These are phyloP conservation scores for Pseudochromis fuscus DNA, from an alignment of 2,797 vertebrate genomes.

Conservation along the genomic window DNA sequence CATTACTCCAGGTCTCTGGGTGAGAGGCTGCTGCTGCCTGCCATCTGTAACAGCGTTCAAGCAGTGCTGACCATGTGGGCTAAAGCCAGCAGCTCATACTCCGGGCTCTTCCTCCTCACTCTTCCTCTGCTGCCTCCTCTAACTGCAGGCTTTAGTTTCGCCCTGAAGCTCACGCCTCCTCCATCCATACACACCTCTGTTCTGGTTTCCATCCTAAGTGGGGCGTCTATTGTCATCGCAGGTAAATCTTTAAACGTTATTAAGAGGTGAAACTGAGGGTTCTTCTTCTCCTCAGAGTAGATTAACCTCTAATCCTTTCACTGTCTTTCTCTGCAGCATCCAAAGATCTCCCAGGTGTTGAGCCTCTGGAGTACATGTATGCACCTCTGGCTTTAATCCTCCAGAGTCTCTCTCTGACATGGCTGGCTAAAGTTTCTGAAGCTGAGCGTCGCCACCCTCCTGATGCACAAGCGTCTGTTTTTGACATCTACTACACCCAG, in stretches of 20 bases:
- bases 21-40: constrained; percentile 82
- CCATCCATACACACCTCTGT: constrained; percentile 58
- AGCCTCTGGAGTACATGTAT: constrained; percentile 81
- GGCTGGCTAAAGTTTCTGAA: constrained; percentile 80
- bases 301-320: not conserved
- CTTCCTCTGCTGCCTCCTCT: constrained; percentile 77
- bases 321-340: constrained; percentile 62
- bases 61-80: constrained; percentile 79
- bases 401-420: constrained; percentile 78
- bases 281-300: not conserved
- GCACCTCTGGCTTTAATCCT: constrained; percentile 82
- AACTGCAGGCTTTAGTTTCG: constrained; percentile 72
- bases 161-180: constrained; percentile 65
- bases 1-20: constrained; percentile 75
- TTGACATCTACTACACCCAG: constrained; percentile 83
- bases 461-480: constrained; percentile 54
- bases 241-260: constrained; percentile 64
- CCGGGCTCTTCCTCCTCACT: constrained; percentile 70
- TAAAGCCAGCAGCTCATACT: constrained; percentile 62
- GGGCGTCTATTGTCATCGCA: constrained; percentile 71
- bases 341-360: constrained; percentile 49
- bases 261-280: not conserved
- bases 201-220: constrained; percentile 72
- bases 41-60: constrained; percentile 80
- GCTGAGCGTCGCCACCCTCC: constrained; percentile 31